phyloP scores from a whole-genome alignment of 2,888 invertebrate species.

The Stenodera caucasica region DNA sequence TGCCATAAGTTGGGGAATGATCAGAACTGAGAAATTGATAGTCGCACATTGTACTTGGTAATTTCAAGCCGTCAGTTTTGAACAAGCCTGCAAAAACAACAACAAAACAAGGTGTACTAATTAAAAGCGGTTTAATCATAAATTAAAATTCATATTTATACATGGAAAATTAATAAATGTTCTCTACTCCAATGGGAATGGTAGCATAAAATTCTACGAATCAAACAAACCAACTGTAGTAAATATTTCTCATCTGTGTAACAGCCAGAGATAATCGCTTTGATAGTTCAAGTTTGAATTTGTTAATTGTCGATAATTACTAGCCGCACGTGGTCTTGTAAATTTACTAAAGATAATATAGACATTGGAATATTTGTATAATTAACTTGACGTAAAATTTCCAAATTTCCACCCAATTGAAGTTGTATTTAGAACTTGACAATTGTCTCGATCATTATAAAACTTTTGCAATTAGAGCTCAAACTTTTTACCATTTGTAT shows the following conservation, averaged over 20 bases:
- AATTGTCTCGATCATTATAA: not conserved
- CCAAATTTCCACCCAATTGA: too few relatives aligned
- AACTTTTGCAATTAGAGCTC: too few relatives aligned
- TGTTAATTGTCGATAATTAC: constrained; percentile 1
- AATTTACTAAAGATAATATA: not conserved
- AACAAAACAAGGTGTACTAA: too few relatives aligned
- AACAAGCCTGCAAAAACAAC: constrained; percentile 68
- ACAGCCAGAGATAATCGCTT: not conserved
- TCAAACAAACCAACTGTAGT: not conserved
- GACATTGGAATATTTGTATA: not conserved
- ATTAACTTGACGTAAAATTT: not conserved
- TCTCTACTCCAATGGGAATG: too few relatives aligned
- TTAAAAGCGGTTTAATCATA: too few relatives aligned
- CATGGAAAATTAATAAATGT: too few relatives aligned
- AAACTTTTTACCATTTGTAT: too few relatives aligned
- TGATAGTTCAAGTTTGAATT: constrained; percentile 1
- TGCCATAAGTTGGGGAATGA: constrained; percentile 70
- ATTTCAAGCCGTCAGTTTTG: constrained; percentile 76
- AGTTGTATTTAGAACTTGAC: too few relatives aligned
- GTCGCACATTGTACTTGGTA: constrained; percentile 80
- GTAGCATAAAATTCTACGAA: not conserved
- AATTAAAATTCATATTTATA: too few relatives aligned
- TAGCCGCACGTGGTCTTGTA: not conserved
- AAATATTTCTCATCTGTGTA: not conserved
- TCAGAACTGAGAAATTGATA: constrained; percentile 80